Evolutionary conservation across 2,888 invertebrate genomes (phyloP).

Genomic region (Tiliacea citrago): DNA sequence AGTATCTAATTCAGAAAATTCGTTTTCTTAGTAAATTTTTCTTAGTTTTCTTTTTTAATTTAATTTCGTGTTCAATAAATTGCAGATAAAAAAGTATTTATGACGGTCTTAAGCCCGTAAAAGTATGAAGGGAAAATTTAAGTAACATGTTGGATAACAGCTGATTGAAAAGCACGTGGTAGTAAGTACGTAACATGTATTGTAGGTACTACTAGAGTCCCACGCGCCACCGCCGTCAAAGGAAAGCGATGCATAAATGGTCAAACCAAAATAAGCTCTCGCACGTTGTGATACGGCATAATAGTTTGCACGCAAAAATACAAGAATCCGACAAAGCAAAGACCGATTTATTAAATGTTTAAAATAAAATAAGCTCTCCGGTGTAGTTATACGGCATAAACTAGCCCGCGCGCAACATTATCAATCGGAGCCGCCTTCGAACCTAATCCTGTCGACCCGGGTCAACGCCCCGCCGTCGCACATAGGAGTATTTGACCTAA

Average conservation of each 20-base stretch:
- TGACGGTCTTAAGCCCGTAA: too few relatives aligned
- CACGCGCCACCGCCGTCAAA: slow-evolving; percentile 6
- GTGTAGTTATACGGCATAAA: background rate
- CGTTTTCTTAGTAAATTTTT: background rate
- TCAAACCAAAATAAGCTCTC: slow-evolving; percentile 12
- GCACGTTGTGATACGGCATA: slow-evolving; percentile 4
- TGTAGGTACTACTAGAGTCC: slow-evolving; percentile 6
- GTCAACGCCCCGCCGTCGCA: background rate
- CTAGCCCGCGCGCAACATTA: background rate
- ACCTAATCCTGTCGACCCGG: background rate
- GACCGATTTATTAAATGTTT: slow-evolving; percentile 1
- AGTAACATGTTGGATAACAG: slow-evolving; percentile 10
- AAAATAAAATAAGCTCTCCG: slow-evolving; percentile 1
- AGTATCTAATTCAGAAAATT: background rate
- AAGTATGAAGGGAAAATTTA: slow-evolving; percentile 2
- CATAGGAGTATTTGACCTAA: too few relatives aligned
- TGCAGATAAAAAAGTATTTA: slow-evolving; percentile 18
- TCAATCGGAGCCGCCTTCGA: background rate
- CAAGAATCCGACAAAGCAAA: slow-evolving; percentile 5
- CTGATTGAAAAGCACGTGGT: slow-evolving; percentile 12
- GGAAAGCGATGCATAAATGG: slow-evolving; percentile 9
- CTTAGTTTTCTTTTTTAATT: background rate
- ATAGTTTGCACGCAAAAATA: slow-evolving; percentile 1
- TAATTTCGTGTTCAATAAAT: slow-evolving; percentile 8
- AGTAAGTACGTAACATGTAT: background rate